These are phyloP conservation scores for Caenorhabditis zanzibari DNA, from an alignment of 2,888 invertebrate species.

Conservation along the genomic window DNA sequence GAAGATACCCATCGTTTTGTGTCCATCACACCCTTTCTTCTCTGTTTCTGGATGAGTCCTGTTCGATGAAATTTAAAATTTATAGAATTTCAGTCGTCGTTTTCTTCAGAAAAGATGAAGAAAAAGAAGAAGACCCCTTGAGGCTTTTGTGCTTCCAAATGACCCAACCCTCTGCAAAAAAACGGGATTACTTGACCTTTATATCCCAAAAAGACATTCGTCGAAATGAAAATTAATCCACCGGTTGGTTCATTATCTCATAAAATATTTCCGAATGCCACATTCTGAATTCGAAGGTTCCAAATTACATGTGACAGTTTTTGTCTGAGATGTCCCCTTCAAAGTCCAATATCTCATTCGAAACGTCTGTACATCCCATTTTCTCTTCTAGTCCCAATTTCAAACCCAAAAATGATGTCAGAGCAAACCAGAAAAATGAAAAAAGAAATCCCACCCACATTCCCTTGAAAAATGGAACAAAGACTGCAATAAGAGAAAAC, in stretches of 20 bases:
- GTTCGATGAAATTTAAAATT: constrained; percentile 60
- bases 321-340: neutral
- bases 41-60: constrained; percentile 42
- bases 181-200: constrained; percentile 38
- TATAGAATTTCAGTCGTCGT: constrained; percentile 50
- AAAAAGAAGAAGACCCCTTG: constrained; percentile 7
- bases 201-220: neutral
- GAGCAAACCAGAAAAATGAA: constrained; percentile 38
- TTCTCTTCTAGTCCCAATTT: constrained; percentile 34
- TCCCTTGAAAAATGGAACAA: constrained; percentile 16
- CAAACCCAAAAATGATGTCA: constrained; percentile 49
- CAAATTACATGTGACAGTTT: constrained; percentile 12
- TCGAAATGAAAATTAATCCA: constrained; percentile 24
- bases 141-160: constrained; percentile 6
- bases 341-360: constrained; percentile 10
- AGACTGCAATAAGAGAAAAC: constrained; percentile 20
- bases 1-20: constrained; percentile 8
- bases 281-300: neutral
- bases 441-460: constrained; percentile 37
- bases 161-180: constrained; percentile 44
- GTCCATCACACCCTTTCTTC: constrained; percentile 9
- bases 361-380: constrained; percentile 35
- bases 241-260: constrained; percentile 26
- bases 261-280: constrained; percentile 6
- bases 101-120: constrained; percentile 3